Conservation (phyloP, 2,113 vertebrate species). For the Colossoma macropomum region DNA sequence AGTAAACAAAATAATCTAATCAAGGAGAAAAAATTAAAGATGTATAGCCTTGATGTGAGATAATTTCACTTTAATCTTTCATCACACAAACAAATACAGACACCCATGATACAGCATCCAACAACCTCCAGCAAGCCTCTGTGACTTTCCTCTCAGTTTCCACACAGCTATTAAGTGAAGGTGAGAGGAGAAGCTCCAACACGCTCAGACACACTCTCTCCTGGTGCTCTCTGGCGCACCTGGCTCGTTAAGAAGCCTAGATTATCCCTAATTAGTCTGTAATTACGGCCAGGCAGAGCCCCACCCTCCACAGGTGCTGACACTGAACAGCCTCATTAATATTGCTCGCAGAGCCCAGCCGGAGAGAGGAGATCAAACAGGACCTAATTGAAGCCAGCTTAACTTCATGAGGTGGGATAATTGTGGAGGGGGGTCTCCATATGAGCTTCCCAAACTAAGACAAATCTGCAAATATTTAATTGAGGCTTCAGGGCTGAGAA, state of each 20-base stretch:
- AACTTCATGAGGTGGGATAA: conserved; percentile 69
- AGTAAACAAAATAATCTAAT: too few species aligned
- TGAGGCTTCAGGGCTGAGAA: conserved; percentile 49
- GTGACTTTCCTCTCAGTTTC: conserved; percentile 4
- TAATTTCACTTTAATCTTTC: too few species aligned
- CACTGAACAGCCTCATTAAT: conserved; percentile 60
- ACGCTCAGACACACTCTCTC: conserved; percentile 34
- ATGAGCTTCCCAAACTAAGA: conserved; percentile 21
- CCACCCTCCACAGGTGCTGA: conserved; percentile 61
- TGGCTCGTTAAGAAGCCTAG: conserved; percentile 66
- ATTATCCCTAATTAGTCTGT: conserved; percentile 74
- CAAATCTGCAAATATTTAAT: conserved; percentile 63
- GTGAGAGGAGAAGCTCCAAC: not conserved
- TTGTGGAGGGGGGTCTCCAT: conserved; percentile 52
- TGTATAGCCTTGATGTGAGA: too few species aligned
- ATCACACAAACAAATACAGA: conserved; percentile 30
- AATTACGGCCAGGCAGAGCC: conserved; percentile 61
- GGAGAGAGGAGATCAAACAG: conserved; percentile 68
- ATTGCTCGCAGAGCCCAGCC: conserved; percentile 51
- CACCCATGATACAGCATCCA: conserved; percentile 44
- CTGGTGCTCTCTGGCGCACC: conserved; percentile 65
- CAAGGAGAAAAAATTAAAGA: too few species aligned
- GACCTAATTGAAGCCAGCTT: conserved; percentile 74
- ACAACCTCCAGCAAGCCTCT: conserved; percentile 46
- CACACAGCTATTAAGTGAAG: conserved; percentile 21